phyloP scores from a whole-genome alignment of 2,797 vertebrate genomes.

The Hirundo rustica region DNA sequence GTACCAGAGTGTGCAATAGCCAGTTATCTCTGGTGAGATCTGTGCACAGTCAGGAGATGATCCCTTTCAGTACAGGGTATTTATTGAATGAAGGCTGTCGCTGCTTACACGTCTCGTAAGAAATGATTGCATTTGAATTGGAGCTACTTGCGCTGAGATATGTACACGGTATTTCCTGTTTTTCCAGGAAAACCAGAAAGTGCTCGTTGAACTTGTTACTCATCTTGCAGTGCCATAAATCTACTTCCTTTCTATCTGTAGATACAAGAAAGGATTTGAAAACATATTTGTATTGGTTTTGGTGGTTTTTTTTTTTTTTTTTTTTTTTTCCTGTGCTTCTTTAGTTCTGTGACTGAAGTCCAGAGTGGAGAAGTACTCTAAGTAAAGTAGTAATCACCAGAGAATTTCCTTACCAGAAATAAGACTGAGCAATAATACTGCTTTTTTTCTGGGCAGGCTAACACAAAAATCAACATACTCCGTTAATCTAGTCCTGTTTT shows the following conservation, averaged over 20 bases:
- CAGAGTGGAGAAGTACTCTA: not conserved
- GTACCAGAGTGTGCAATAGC: rapidly evolving
- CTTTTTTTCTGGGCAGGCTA: not conserved
- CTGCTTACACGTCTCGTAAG: not conserved
- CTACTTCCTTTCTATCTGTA: not conserved
- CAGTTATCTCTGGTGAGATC: not conserved
- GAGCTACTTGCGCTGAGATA: not conserved
- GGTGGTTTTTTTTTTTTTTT: too few species aligned
- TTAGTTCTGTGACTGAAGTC: not conserved
- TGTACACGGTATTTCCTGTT: not conserved
- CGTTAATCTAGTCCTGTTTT: not conserved
- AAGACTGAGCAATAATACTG: not conserved
- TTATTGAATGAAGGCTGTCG: not conserved
- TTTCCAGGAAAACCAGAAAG: not conserved
- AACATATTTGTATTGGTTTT: not conserved
- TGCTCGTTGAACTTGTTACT: not conserved
- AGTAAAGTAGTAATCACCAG: not conserved
- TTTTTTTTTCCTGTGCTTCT: not conserved
- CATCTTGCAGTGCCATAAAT: not conserved
- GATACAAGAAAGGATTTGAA: not conserved
- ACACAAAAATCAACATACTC: not conserved
- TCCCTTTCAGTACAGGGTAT: not conserved
- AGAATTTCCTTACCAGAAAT: not conserved
- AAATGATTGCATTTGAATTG: not conserved
- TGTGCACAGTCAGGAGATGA: not conserved